These are phyloP conservation scores for Plemyria rubiginata DNA, from an alignment of 2,888 invertebrate genomes.

Conservation along the genomic window DNA sequence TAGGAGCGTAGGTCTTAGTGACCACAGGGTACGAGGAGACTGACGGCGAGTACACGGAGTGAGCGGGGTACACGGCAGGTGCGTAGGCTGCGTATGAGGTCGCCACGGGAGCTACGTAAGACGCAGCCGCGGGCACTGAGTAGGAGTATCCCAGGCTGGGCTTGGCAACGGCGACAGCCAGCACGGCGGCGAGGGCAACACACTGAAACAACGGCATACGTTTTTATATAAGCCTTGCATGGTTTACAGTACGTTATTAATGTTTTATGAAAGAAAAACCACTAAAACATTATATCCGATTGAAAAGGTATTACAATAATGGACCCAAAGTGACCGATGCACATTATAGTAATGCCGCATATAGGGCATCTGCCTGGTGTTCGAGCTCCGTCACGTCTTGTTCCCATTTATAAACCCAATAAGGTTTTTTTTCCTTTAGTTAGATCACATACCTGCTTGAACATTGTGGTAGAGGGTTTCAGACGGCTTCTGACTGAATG, in stretches of 20 bases:
- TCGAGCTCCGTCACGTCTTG: too few relatives aligned
- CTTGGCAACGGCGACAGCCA: slow-evolving; percentile 67
- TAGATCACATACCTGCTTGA: slow-evolving; percentile 52
- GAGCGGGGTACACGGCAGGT: slow-evolving; percentile 20
- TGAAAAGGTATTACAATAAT: too few relatives aligned
- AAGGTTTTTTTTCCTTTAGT: too few relatives aligned
- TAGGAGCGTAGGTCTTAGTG: slow-evolving; percentile 14
- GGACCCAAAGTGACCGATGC: too few relatives aligned
- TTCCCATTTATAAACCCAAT: too few relatives aligned
- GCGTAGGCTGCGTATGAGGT: slow-evolving; percentile 24
- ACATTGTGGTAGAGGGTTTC: slow-evolving; percentile 49
- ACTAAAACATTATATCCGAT: too few relatives aligned
- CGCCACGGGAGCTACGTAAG: slow-evolving; percentile 15
- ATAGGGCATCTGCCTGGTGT: too few relatives aligned
- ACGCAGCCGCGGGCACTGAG: slow-evolving; percentile 2
- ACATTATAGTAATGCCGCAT: too few relatives aligned
- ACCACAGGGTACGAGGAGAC: slow-evolving; percentile 16
- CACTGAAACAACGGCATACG: slow-evolving; percentile 33
- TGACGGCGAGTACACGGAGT: slow-evolving; percentile 10
- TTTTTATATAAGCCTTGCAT: slow-evolving; percentile 22
- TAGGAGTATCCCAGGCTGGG: slow-evolving; percentile 38
- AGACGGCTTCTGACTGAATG: slow-evolving; percentile 42
- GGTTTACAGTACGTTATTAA: background rate
- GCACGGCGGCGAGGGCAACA: slow-evolving; percentile 50
- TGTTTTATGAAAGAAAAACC: too few relatives aligned